Percentiles rank a stretch among this genome's conserved stretches.
Conservation (phyloP, 1,140 invertebrate genomes). For the Camponotus vicinus region DNA sequence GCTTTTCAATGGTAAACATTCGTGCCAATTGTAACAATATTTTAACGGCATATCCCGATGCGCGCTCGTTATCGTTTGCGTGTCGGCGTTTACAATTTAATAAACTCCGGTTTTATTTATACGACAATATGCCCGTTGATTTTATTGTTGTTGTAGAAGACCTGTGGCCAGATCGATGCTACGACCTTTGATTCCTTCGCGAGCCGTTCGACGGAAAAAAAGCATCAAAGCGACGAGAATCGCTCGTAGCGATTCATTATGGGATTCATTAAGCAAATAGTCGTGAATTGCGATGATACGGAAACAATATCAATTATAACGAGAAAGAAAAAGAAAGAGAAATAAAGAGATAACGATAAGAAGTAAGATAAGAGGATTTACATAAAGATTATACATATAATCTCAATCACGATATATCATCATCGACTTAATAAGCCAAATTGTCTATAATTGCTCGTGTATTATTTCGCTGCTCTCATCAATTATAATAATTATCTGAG, state of each 20-base stretch:
- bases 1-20: constrained; percentile 58
- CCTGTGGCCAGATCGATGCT: constrained; percentile 17
- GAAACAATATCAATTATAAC: constrained; percentile 18
- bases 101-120: constrained; percentile 56
- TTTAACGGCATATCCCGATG: constrained; percentile 50
- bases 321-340: not conserved
- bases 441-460: not conserved
- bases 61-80: constrained; percentile 55
- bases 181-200: constrained; percentile 19
- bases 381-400: not conserved
- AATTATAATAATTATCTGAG: not conserved
- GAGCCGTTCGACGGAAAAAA: not conserved
- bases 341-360: not conserved
- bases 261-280: constrained; percentile 37
- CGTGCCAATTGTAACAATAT: constrained; percentile 63
- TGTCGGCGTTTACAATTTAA: constrained; percentile 60
- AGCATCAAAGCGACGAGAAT: constrained; percentile 14
- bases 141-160: constrained; percentile 13
- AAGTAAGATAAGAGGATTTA: not conserved
- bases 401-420: not conserved
- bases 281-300: not conserved
- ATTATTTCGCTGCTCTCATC: not conserved
- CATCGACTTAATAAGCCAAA: not conserved
- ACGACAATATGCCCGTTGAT: constrained; percentile 45
- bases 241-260: constrained; percentile 42